These are phyloP conservation scores for Hoplodrina blanda DNA, from an alignment of 2,888 invertebrate genomes.

Conservation along the genomic window DNA sequence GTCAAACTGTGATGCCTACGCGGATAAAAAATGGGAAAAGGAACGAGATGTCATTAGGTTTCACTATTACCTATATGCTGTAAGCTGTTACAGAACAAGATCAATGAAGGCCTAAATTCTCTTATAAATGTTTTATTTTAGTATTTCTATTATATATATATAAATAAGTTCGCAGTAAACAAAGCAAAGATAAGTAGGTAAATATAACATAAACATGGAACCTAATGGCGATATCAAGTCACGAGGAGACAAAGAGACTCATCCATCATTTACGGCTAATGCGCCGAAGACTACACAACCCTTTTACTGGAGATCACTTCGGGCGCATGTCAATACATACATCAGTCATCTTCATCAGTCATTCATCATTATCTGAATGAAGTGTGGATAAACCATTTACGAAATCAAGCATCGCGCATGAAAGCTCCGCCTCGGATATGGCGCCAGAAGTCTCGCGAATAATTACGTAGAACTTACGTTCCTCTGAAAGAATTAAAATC, in stretches of 20 bases:
- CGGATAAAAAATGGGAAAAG: slow-evolving; percentile 35
- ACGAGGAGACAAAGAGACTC: slow-evolving; percentile 71
- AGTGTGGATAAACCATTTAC: slow-evolving; percentile 25
- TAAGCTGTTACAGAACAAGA: neutral
- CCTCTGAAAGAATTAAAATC: neutral
- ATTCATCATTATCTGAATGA: slow-evolving; percentile 48
- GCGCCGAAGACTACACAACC: slow-evolving; percentile 80
- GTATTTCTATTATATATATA: slow-evolving; percentile 6
- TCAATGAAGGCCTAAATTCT: neutral
- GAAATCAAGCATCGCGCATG: slow-evolving; percentile 9
- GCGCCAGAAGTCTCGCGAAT: neutral
- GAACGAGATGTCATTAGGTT: neutral
- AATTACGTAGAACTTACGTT: neutral
- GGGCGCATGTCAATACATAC: slow-evolving; percentile 67
- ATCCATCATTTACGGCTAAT: slow-evolving; percentile 87
- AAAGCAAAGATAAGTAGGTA: slow-evolving; percentile 43
- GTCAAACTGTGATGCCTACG: slow-evolving; percentile 32
- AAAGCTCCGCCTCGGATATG: slow-evolving; percentile 4
- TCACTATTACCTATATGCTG: neutral
- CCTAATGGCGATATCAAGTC: slow-evolving; percentile 79
- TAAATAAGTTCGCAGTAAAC: slow-evolving; percentile 31
- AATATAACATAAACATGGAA: slow-evolving; percentile 53
- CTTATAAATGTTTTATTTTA: neutral
- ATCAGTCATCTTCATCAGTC: slow-evolving; percentile 70
- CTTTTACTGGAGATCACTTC: slow-evolving; percentile 74